phyloP scores from a whole-genome alignment of 2,113 vertebrate genomes.

The Scomber japonicus region DNA sequence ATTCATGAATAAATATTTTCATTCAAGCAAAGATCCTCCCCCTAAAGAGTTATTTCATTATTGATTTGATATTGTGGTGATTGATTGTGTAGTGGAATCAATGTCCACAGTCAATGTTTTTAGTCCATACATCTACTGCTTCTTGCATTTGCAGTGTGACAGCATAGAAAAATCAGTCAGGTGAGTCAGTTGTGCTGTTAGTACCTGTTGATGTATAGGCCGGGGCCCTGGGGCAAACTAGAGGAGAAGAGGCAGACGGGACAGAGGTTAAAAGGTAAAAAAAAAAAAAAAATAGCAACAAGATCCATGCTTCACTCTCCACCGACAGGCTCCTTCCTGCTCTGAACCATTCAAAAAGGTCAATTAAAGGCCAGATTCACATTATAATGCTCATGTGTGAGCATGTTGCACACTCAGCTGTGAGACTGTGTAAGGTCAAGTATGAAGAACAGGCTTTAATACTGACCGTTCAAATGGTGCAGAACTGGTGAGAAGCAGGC shows the following conservation, averaged over 20 bases:
- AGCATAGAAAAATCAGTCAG: neutral
- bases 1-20: no score
- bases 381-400: neutral
- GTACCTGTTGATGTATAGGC: constrained; percentile 92
- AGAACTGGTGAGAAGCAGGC: constrained; percentile 42
- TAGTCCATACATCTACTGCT: neutral
- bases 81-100: neutral
- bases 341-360: constrained; percentile 18
- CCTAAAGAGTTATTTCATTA: no score
- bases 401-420: neutral
- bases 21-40: no score
- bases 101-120: neutral
- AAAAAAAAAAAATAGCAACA: constrained; percentile 43
- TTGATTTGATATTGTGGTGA: neutral
- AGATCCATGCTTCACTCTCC: constrained; percentile 35
- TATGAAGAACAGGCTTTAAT: neutral
- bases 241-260: constrained; percentile 80
- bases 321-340: constrained; percentile 7
- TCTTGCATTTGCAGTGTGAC: neutral
- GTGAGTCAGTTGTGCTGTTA: constrained; percentile 75
- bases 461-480: constrained; percentile 12
- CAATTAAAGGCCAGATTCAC: neutral
- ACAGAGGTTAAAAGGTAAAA: constrained; percentile 63
- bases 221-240: constrained; percentile 92
- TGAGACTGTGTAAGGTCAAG: constrained; percentile 4